phyloP scores from a whole-genome alignment of 2,797 vertebrate species.

The Prunella strophiata region DNA sequence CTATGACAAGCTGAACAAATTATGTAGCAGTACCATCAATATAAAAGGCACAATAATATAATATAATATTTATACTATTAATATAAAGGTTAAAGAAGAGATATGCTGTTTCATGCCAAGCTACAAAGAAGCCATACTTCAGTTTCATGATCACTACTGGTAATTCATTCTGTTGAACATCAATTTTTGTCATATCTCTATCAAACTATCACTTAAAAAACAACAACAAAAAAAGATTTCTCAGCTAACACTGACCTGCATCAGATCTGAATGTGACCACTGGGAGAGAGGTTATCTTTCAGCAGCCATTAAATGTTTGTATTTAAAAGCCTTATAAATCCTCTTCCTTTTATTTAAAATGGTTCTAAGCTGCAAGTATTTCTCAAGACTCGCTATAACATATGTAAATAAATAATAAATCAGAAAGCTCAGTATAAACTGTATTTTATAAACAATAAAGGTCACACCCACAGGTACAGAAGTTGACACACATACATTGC shows the following conservation, averaged over 20 bases:
- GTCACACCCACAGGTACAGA: not conserved
- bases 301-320: not conserved
- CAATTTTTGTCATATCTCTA: not conserved
- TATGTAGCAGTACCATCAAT: not conserved
- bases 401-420: not conserved
- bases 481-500: not conserved
- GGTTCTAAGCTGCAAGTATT: not conserved
- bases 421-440: not conserved
- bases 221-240: not conserved
- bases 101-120: not conserved
- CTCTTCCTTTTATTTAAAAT: not conserved
- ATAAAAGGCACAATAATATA: not conserved
- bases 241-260: not conserved
- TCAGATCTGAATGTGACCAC: not conserved
- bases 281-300: not conserved
- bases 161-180: not conserved
- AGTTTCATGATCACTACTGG: not conserved
- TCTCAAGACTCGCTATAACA: not conserved
- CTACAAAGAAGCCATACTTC: not conserved
- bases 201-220: not conserved
- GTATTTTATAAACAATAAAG: not conserved
- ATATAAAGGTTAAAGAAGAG: not conserved
- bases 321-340: not conserved
- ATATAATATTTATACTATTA: not conserved
- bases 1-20: not conserved